phyloP scores from a whole-genome alignment of 92 coral and sea anemone genomes.

The Palythoa grandiflora region DNA sequence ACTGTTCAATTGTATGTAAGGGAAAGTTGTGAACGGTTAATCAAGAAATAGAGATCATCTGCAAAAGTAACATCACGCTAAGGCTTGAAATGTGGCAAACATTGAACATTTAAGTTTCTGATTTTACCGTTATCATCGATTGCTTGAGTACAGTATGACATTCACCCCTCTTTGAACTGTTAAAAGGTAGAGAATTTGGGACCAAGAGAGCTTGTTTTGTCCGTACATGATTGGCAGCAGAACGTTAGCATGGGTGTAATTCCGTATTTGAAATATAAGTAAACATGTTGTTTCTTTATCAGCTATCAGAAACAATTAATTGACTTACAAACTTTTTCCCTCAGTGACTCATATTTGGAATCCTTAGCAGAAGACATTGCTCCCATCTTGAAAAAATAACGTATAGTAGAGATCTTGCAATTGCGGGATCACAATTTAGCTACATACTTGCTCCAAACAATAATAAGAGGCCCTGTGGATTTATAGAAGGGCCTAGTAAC shows the following conservation, averaged over 20 bases:
- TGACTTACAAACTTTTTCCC: not conserved
- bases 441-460: slow-evolving; percentile 1
- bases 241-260: not conserved
- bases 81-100: slow-evolving; percentile 6
- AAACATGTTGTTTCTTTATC: not conserved
- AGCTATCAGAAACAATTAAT: not conserved
- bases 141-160: slow-evolving; percentile 11
- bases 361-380: not conserved
- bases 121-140: not conserved
- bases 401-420: too few relatives aligned
- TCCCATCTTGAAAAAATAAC: not conserved
- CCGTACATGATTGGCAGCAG: not conserved
- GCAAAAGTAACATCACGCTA: not conserved
- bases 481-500: slow-evolving; percentile 5
- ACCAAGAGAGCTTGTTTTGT: not conserved
- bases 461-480: not conserved
- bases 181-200: not conserved
- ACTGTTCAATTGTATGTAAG: not conserved
- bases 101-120: slow-evolving; percentile 6
- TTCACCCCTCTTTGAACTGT: slow-evolving; percentile 12
- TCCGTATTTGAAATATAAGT: not conserved
- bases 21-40: not conserved
- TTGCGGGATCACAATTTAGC: not conserved
- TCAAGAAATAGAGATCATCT: not conserved
- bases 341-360: not conserved